Percentiles rank a stretch among this genome's conserved stretches.
Conservation (phyloP, 2,888 invertebrate species). For the Heliconius cydno region DNA sequence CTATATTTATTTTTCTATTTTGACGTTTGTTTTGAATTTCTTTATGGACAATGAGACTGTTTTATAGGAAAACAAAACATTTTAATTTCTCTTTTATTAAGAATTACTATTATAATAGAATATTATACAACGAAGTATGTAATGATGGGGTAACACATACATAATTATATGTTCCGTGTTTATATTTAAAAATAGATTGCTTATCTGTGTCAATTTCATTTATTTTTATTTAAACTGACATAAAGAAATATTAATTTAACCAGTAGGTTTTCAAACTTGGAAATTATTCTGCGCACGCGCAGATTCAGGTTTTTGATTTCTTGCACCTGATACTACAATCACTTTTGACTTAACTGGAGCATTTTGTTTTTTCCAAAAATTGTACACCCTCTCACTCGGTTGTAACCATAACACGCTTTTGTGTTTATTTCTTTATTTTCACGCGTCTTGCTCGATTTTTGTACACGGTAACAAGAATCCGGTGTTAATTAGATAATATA, state of each 20-base stretch:
- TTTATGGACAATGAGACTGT: neutral
- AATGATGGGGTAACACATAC: too few species aligned
- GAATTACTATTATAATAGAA: neutral
- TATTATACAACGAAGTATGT: too few species aligned
- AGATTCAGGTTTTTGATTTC: constrained; percentile 58
- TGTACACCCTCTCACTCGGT: constrained; percentile 24
- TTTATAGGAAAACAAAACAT: neutral
- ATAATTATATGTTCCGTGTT: too few species aligned
- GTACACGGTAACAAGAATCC: too few species aligned
- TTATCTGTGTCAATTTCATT: neutral
- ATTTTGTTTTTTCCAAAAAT: constrained; percentile 47
- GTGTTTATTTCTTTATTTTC: constrained; percentile 5
- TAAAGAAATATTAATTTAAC: constrained; percentile 27
- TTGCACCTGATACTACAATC: constrained; percentile 60
- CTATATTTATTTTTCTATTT: constrained; percentile 41
- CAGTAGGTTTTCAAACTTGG: constrained; percentile 28
- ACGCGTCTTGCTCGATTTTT: neutral
- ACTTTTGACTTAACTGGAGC: constrained; percentile 67
- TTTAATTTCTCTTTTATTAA: neutral
- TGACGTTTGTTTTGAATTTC: neutral
- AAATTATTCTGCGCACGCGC: constrained; percentile 45
- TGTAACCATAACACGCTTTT: neutral
- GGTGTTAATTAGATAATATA: too few species aligned
- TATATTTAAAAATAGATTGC: neutral
- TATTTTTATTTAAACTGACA: neutral